Evolutionary conservation across 2,888 invertebrate genomes (phyloP), one percentile per base, ranked within the genome.

Genomic region (Eristalis intricaria): DNA sequence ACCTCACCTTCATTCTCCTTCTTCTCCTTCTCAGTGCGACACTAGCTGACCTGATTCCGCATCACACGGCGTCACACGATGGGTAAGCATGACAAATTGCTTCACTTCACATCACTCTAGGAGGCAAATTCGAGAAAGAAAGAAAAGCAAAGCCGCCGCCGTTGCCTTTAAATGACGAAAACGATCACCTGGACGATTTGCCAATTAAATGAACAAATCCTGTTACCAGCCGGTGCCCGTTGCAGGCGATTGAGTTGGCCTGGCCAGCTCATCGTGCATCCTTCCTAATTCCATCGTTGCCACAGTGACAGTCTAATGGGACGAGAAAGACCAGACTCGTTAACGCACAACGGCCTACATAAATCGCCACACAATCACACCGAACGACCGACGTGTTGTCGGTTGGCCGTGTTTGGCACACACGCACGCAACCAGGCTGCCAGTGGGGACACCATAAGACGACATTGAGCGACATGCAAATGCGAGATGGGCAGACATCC

Each of bases 281-380:
- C 26, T 23, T 23, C 60, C 60, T 19, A 50, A 50, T 50, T 26
- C n/a, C 26, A 26, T 68, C 61, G 61, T 58, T 40, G 50, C 64
- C 19, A 38, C 38, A 58, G 64, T 58, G 70, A 65, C 78, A 78
- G 70, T 40, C 56, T 78, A 58, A 71, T 77, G 61, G 77, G 68
- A 71, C 64, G 64, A 71, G 61, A 38, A 78, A 58, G 32, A 29
- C 40, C 78, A 71, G 71, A 71, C 78, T 71, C 71, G 78, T 71
- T 71, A 71, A 78, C 78, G 78, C 78, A 78, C 65, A 58, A 71
- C 64, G 58, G 64, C 70, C 71, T 58, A 78, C 78, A 58, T 77
- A 64, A 66, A 61, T 60, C 43, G 29, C 8, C 23, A 50, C 60
- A 60, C 60, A 38, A 50, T 75, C 68, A 61, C 61, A 76, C 66